A percentile compares a stretch with the other conserved stretches of the same genome.
These are phyloP conservation scores for Ferrisia virgata DNA, from an alignment of 2,888 invertebrate genomes.

Conservation along the genomic window DNA sequence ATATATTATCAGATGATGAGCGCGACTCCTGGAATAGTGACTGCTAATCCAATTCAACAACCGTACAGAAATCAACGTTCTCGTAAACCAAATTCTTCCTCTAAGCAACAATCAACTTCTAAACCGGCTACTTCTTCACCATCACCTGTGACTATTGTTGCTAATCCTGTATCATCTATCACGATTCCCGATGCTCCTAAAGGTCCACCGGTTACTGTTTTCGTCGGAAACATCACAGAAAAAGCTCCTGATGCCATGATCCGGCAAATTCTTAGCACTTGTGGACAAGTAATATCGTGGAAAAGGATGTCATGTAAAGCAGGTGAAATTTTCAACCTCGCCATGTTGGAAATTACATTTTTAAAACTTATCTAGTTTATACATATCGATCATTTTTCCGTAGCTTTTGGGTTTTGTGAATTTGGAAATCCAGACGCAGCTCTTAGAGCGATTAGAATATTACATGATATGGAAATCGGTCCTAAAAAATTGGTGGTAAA, in stretches of 20 bases:
- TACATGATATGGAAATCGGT: constrained; percentile 89
- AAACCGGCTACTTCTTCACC: constrained; percentile 50
- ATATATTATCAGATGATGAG: constrained; percentile 56
- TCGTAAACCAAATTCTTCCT: constrained; percentile 32
- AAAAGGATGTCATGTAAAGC: constrained; percentile 77
- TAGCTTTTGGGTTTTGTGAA: constrained; percentile 96
- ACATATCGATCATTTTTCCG: constrained; percentile 43
- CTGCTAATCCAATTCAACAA: constrained; percentile 14
- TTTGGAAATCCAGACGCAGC: constrained; percentile 94
- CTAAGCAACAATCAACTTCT: constrained; percentile 4
- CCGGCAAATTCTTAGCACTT: constrained; percentile 83
- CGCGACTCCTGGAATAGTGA: constrained; percentile 55
- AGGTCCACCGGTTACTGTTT: constrained; percentile 93
- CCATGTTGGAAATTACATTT: not conserved
- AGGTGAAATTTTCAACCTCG: too few species aligned
- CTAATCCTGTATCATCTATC: constrained; percentile 45
- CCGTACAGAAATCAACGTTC: constrained; percentile 33
- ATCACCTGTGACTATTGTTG: constrained; percentile 49
- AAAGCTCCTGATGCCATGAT: constrained; percentile 94
- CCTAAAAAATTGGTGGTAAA: constrained; percentile 92
- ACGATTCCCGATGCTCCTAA: constrained; percentile 50
- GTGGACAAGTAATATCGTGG: constrained; percentile 94
- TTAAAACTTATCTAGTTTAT: not conserved
- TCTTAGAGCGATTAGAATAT: constrained; percentile 83
- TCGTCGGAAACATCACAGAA: constrained; percentile 95